Percentiles rank a stretch among this genome's conserved stretches.
Conservation (phyloP, 1,140 invertebrate genomes). For the Sycobia sp. region DNA sequence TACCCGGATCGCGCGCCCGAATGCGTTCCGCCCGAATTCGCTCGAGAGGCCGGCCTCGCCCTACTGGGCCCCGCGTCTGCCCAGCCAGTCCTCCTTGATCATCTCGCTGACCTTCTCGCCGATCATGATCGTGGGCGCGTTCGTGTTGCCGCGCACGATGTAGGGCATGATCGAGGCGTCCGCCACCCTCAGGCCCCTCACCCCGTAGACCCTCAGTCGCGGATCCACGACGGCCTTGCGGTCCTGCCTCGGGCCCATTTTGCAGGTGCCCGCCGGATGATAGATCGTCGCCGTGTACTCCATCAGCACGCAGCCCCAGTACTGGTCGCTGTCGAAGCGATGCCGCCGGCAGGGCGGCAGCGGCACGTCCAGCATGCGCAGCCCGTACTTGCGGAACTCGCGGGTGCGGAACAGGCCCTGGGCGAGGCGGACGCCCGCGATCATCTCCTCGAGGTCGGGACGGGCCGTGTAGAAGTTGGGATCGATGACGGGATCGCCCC, state of each 20-base stretch:
- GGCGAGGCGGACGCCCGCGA: conserved; percentile 56
- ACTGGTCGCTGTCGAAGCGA: conserved; percentile 62
- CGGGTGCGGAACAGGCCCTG: conserved; percentile 41
- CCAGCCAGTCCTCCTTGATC: conserved; percentile 47
- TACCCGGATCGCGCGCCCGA: no score
- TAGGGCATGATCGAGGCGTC: conserved; percentile 83
- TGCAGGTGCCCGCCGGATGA: conserved; percentile 76
- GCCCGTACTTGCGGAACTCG: conserved; percentile 41
- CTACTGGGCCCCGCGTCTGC: no score
- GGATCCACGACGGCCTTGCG: conserved; percentile 70
- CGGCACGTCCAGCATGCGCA: conserved; percentile 39
- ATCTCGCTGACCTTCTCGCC: conserved; percentile 76
- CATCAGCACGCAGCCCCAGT: conserved; percentile 70
- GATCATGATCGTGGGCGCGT: conserved; percentile 79
- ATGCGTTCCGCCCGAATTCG: no score
- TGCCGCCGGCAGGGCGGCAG: conserved; percentile 48
- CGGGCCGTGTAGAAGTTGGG: conserved; percentile 63
- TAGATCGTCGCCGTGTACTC: conserved; percentile 70
- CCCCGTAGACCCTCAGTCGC: conserved; percentile 70
- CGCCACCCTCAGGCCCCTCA: conserved; percentile 73
- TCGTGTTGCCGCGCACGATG: conserved; percentile 76
- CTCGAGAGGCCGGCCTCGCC: no score
- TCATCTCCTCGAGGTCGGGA: conserved; percentile 55
- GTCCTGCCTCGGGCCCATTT: conserved; percentile 75
- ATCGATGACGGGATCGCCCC: conserved; percentile 66